Evolutionary conservation across 2,113 vertebrate genomes (phyloP).

Genomic region (Thamnaconus septentrionalis): DNA sequence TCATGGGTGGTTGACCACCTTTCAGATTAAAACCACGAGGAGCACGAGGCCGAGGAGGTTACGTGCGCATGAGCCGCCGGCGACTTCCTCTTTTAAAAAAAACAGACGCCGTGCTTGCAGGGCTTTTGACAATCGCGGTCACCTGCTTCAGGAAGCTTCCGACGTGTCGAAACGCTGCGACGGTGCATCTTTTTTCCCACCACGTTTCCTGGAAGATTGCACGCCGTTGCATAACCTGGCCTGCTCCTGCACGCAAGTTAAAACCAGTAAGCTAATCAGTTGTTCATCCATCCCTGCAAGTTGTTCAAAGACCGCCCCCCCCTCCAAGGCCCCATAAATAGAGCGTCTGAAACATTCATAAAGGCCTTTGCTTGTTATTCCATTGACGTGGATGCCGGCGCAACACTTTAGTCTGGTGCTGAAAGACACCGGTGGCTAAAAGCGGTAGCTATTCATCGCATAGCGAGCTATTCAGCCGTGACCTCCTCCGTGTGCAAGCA

Average conservation of each 20-base stretch:
- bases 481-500: slow-evolving; percentile 12
- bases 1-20: slow-evolving; percentile 11
- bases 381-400: slow-evolving; percentile 51
- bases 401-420: slow-evolving; percentile 46
- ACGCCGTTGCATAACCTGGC: slow-evolving; percentile 40
- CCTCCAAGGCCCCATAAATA: slow-evolving; percentile 55
- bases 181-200: too few relatives aligned
- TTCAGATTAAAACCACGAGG: not conserved
- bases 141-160: too few relatives aligned
- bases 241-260: slow-evolving; percentile 16
- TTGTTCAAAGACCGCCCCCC: slow-evolving; percentile 37
- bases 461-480: slow-evolving; percentile 28
- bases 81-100: slow-evolving; percentile 47
- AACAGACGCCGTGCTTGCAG: not conserved
- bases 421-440: slow-evolving; percentile 60
- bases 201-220: slow-evolving; percentile 27
- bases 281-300: slow-evolving; percentile 36
- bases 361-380: slow-evolving; percentile 63
- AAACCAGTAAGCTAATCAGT: slow-evolving; percentile 38
- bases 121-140: too few relatives aligned
- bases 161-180: too few relatives aligned
- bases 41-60: slow-evolving; percentile 8
- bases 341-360: slow-evolving; percentile 71
- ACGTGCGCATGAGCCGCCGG: slow-evolving; percentile 1
- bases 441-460: slow-evolving; percentile 62